Base-by-base conservation (phyloP, 2,888 invertebrate genomes). In the Tachina fera region DNA sequence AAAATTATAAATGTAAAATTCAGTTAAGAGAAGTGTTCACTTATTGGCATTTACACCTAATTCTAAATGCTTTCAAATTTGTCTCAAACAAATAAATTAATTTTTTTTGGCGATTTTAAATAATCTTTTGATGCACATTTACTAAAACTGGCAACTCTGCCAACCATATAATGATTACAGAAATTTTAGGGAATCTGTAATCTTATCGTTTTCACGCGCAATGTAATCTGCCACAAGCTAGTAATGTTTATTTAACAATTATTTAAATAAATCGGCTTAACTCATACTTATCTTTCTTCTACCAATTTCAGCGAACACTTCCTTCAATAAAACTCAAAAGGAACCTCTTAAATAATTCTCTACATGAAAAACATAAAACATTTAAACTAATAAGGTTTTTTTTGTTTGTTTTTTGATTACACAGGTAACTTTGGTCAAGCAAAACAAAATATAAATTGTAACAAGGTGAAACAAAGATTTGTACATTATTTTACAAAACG, bases 401-500 rank as follows among this genome's bases (percentile, higher is more conserved):
- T 63, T 53, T 76, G 75, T 68, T n/a, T 58, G 19, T 72, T 65
- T 79, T 86, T 79, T 75, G 71, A 83, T 86, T 83, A 78, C 71
- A 86, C 86, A 86, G 86, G 86, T 86, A 86, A 86, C 86, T 86
- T 83, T 86, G 79, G 83, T 86, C 65, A 83, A 86, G 86, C 86
- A 67, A 83, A 85, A 83, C 74, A 72, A 83, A 79, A 83, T 67
- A 80, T 70, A 76, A 79, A 49, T 61, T 77, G 72, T 84, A 80
- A 87, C 84, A 76, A 76, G 72, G 45, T 74, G 61, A 80, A 80
- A 82, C 79, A 81, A 80, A 76, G 76, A 78, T 74, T 86, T 86
- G 82, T 86, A 86, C 86, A 86, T 82, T 79, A 74, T 41, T 84
- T 81, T 75, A 77, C 63, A 78, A 75, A 75, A 68, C 82, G 63